These are phyloP conservation scores for Eumeta japonica DNA, from an alignment of 1,140 invertebrate species.

Conservation along the genomic window DNA sequence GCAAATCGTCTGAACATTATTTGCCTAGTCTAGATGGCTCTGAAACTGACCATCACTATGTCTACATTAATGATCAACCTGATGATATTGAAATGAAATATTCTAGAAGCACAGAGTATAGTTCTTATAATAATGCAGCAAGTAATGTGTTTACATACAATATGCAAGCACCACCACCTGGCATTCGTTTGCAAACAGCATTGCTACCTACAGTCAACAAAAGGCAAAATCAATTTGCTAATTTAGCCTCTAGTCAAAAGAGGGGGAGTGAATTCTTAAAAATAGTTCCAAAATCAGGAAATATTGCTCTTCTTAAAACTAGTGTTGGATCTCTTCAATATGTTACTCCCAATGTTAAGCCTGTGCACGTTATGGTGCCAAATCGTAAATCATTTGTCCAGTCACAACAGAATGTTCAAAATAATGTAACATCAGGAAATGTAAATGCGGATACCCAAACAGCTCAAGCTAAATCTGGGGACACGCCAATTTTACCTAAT, in stretches of 20 bases:
- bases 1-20: slow-evolving; percentile 33
- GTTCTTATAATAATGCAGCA: slow-evolving; percentile 21
- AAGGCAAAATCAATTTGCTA: slow-evolving; percentile 10
- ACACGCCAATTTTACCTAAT: slow-evolving; percentile 18
- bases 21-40: slow-evolving; percentile 15
- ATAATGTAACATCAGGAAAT: too few relatives aligned
- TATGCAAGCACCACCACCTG: slow-evolving; percentile 21
- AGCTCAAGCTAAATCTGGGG: too few relatives aligned
- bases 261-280: slow-evolving; percentile 27
- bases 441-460: too few relatives aligned
- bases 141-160: slow-evolving; percentile 34
- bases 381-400: slow-evolving; percentile 38
- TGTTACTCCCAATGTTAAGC: slow-evolving; percentile 33
- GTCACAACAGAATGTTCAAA: slow-evolving; percentile 44
- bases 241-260: too few relatives aligned
- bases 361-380: slow-evolving; percentile 45
- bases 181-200: slow-evolving; percentile 20
- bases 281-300: slow-evolving; percentile 39
- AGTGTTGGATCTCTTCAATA: slow-evolving; percentile 44
- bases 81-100: slow-evolving; percentile 48
- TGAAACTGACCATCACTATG: slow-evolving; percentile 36
- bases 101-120: slow-evolving; percentile 44
- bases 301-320: slow-evolving; percentile 33
- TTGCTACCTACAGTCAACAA: slow-evolving; percentile 21
- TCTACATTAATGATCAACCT: slow-evolving; percentile 30